Evolutionary conservation across 1,140 invertebrate species (phyloP).

Genomic region (Oryctes rhinoceros): DNA sequence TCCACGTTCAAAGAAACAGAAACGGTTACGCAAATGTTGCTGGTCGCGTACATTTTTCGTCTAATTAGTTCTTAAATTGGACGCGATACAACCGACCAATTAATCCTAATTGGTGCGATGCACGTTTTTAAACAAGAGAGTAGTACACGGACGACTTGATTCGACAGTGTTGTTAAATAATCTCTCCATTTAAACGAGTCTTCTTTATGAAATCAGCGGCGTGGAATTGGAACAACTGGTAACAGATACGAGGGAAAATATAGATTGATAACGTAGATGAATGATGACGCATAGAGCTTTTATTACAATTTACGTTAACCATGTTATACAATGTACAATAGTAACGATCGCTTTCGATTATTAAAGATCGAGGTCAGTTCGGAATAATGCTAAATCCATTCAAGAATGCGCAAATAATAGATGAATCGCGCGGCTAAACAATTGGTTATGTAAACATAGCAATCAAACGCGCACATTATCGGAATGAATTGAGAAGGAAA

Average conservation of each 20-base stretch:
- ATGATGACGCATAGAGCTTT: not conserved
- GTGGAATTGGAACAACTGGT: not conserved
- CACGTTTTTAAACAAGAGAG: conserved; percentile 3
- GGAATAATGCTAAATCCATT: not conserved
- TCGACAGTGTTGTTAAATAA: conserved; percentile 13
- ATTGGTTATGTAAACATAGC: no score
- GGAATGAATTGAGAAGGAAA: no score
- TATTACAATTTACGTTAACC: not conserved
- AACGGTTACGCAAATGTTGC: not conserved
- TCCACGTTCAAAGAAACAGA: not conserved
- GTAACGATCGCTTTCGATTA: not conserved
- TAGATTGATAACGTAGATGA: not conserved
- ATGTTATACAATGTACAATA: not conserved
- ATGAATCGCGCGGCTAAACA: no score
- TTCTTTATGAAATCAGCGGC: not conserved
- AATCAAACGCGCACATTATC: no score
- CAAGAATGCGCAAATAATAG: conserved; percentile 2
- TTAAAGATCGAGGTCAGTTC: not conserved
- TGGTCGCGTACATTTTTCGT: not conserved
- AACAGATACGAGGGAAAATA: not conserved
- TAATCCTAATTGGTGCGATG: conserved; percentile 1
- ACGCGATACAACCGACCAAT: not conserved
- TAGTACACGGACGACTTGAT: conserved; percentile 13
- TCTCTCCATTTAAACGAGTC: not conserved
- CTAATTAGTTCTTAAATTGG: not conserved